Evolutionary conservation across 2,113 vertebrate species (phyloP), one percentile per base, ranked within the genome.

Genomic region (Addax nasomaculatus): DNA sequence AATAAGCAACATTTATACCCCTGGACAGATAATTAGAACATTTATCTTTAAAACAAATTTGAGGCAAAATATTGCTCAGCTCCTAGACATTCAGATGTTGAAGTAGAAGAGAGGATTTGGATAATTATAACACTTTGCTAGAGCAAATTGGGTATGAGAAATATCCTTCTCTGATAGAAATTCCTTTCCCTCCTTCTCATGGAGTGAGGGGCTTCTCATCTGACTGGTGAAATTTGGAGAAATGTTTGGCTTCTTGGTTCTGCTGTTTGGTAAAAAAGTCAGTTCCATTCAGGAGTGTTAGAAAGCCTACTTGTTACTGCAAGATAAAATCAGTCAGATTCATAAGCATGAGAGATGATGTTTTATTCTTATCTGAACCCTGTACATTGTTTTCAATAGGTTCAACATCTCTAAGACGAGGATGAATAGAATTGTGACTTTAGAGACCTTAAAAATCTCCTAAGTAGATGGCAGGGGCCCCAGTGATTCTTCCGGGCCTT

Each of bases 11-110:
- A 3, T 88, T 95, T 91, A 97, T 83, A 19, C 3, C 1, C 7
- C 30, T 76, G 23, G 88, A 97, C 13, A 89, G 39, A 92, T 45
- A 58, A 88, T 95, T 95, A 89, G 33, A 98, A 81, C 25, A 94
- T 58, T 21, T 91, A 81, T 47, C 13, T 86, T 45, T 92, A 73
- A 89, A 90, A 83, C 16, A 94, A 36, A 80, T 57, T 87, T 97
- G 45, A 55, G 15, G 19, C 43, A 17, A 93, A 93, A 67, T 43
- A 11, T 51, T 84, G 8, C 33, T 49, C 84, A 76, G 5, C 33
- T 92, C 27, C 39, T 76, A 92, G 87, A 85, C 96, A 70, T 45
- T 12, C n/a, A 91, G 25, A 80, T 57, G 19, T 85, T 95, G n/a
- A 96, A 93, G 36, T 39, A 85, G 7, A 81, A 94, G 36, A 90